phyloP scores from a whole-genome alignment of 1,140 invertebrate species.

The Pogonus chalceus region DNA sequence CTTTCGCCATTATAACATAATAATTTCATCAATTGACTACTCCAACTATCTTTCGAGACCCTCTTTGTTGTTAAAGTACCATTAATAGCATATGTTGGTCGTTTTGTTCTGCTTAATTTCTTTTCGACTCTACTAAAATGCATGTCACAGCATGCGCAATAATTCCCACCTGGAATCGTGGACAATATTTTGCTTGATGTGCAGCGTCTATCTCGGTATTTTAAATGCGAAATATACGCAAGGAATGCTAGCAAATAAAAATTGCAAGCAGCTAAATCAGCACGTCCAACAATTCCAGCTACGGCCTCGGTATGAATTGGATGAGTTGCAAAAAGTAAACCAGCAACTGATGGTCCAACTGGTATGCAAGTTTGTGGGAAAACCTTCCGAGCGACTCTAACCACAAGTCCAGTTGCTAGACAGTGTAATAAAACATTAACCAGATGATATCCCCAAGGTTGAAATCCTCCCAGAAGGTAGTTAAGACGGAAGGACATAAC shows the following conservation, averaged over 20 bases:
- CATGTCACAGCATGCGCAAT: neutral
- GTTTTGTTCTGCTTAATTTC: no score
- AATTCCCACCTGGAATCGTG: neutral
- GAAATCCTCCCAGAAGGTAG: slow-evolving; percentile 75
- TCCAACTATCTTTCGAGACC: no score
- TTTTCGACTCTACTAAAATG: no score
- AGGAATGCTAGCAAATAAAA: slow-evolving; percentile 83
- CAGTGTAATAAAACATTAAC: slow-evolving; percentile 82
- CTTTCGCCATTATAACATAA: no score
- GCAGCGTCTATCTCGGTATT: slow-evolving; percentile 41
- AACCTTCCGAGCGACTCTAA: slow-evolving; percentile 54
- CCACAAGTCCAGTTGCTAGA: slow-evolving; percentile 68
- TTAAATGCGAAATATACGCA: slow-evolving; percentile 58
- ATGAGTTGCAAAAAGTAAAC: slow-evolving; percentile 86
- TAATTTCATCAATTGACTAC: no score
- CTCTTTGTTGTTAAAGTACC: no score
- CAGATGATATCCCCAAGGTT: slow-evolving; percentile 85
- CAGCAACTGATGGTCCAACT: slow-evolving; percentile 62
- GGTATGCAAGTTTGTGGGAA: slow-evolving; percentile 47
- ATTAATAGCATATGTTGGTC: no score
- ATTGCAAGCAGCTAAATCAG: slow-evolving; percentile 84
- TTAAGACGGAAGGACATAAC: slow-evolving; percentile 89
- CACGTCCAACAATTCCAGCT: slow-evolving; percentile 88
- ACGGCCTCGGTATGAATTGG: slow-evolving; percentile 96
- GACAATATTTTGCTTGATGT: slow-evolving; percentile 16